phyloP scores from a whole-genome alignment of 2,113 vertebrate species.

The Amia ocellicauda region DNA sequence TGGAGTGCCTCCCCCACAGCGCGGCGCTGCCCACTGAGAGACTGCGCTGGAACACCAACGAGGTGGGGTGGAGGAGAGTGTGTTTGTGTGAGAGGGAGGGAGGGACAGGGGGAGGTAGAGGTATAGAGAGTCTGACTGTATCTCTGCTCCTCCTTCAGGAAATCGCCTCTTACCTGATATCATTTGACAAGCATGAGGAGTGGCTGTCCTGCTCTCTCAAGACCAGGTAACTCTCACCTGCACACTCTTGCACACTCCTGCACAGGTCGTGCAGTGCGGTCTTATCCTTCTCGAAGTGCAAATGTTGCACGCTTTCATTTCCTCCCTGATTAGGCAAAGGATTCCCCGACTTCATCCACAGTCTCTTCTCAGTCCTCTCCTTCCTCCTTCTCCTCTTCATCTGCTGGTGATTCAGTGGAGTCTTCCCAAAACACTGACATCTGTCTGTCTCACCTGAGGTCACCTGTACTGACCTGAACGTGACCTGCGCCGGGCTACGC shows the following conservation, averaged over 20 bases:
- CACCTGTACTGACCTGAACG: background rate
- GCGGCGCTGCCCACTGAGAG: constrained; percentile 74
- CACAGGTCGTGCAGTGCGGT: too few species aligned
- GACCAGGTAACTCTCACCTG: constrained; percentile 70
- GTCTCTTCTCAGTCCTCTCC: background rate
- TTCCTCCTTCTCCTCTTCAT: background rate
- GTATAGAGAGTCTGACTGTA: background rate
- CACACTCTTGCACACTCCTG: too few species aligned
- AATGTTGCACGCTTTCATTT: too few species aligned
- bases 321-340: background rate
- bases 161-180: constrained; percentile 83
- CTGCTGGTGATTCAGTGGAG: too few species aligned
- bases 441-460: background rate
- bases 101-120: background rate
- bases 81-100: background rate
- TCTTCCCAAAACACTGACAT: too few species aligned
- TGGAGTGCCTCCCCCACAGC: constrained; percentile 79
- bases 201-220: constrained; percentile 80
- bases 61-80: constrained; percentile 54
- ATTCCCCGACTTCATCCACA: background rate
- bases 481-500: background rate
- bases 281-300: too few species aligned
- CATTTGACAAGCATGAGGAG: constrained; percentile 84
- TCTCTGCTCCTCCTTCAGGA: constrained; percentile 56
- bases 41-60: constrained; percentile 86